Conservation (phyloP, 2,888 invertebrate species). For the Synanthedon vespiformis region DNA sequence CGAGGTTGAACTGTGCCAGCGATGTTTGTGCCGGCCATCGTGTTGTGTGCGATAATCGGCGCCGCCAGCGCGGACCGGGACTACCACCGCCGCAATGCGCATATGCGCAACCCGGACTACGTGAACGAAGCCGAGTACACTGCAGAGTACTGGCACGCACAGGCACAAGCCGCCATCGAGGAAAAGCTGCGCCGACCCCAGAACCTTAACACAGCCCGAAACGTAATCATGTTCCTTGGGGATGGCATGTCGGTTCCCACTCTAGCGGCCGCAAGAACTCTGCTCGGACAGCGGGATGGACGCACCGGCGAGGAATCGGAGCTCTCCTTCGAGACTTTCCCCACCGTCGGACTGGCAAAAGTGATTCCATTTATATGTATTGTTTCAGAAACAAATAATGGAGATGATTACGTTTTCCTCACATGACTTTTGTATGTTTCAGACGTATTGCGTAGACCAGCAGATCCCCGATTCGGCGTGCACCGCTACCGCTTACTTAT, state of each 20-base stretch:
- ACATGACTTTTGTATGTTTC: constrained; percentile 3
- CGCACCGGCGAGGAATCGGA: constrained; percentile 70
- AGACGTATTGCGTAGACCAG: constrained; percentile 71
- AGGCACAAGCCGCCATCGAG: constrained; percentile 49
- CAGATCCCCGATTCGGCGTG: constrained; percentile 81
- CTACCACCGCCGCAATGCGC: background rate
- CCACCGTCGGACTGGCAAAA: constrained; percentile 74
- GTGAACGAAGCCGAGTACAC: constrained; percentile 6
- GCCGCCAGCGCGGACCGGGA: background rate
- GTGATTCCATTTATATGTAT: constrained; percentile 32
- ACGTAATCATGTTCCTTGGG: constrained; percentile 79
- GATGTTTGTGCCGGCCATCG: background rate
- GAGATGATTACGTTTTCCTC: background rate
- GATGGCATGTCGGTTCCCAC: constrained; percentile 83
- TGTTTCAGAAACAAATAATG: background rate
- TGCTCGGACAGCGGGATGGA: constrained; percentile 70
- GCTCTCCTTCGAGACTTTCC: constrained; percentile 74
- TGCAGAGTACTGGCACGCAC: constrained; percentile 49
- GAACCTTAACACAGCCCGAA: constrained; percentile 30
- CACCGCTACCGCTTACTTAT: constrained; percentile 76
- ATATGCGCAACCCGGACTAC: background rate
- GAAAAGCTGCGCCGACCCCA: constrained; percentile 33
- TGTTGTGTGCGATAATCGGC: background rate
- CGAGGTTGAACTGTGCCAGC: background rate
- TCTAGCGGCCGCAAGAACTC: constrained; percentile 74